Evolutionary conservation across 2,797 vertebrate species (phyloP), one percentile per base, ranked within the genome.

Genomic region (Mormyrus proboscirostris): DNA sequence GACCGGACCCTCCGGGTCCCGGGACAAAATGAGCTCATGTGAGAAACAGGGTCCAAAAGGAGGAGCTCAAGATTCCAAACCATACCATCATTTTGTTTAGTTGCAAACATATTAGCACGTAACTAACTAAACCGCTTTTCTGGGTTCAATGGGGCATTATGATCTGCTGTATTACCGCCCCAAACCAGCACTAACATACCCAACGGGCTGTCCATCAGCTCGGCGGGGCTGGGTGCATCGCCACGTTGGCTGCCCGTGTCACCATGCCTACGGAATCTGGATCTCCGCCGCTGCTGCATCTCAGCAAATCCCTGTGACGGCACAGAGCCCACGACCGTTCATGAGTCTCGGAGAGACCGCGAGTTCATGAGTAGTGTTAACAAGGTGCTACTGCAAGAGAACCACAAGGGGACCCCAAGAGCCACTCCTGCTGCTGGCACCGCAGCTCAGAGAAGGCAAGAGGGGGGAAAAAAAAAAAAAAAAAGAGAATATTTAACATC

Each of bases 251-350:
- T 97, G 96, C 38, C 76, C 96, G 98, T 94, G 59, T 99, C 98
- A 16, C 98, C 97, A 84, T 98, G 95, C 41, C 98, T 96, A 38
- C 97, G 96, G 90, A 98, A 98, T 76, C 98, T 94, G 90, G 98
- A 98, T 92, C 98, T 96, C 93, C 98, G 96, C 93, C 98, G 99
- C 96, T 99, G 98, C 96, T 99, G 98, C 96, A 99, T 99, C 96
- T 99, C 98, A 93, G 98, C 97, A 93, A 99, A 99, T 95, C 98
- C 98, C 98, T 99, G 94, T 91, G 95, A 93, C 94, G 95, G 95
- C 50, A 69, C 44, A 86, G n/a, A 57, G 9, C 7, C 51, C 51
- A 19, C 22, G 4, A 10, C 44, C n/a, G n/a, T 44, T 59, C 57
- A 22, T 59, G 55, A 59, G 55, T 59, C 55, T 22, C 55, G 22